phyloP scores from a whole-genome alignment of 2,113 vertebrate genomes.

The Periophthalmodon schlosseri region DNA sequence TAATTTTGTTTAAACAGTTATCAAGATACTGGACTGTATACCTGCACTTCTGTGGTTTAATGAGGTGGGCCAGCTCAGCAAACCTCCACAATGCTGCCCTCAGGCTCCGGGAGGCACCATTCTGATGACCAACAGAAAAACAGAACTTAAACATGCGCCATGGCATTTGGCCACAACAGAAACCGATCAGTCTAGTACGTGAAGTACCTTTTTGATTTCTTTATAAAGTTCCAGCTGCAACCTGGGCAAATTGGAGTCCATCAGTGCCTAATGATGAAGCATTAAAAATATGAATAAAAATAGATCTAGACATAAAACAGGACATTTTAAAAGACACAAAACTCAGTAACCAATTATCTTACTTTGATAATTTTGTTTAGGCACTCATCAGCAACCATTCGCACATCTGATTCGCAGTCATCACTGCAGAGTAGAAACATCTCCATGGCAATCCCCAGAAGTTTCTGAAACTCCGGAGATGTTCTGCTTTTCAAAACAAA shows the following conservation, averaged over 20 bases:
- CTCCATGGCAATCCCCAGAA: constrained; percentile 97
- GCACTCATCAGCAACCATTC: constrained; percentile 99
- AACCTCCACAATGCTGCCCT: constrained; percentile 97
- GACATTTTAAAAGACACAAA: not conserved
- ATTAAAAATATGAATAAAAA: not conserved
- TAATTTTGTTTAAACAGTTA: not conserved
- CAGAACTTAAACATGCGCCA: not conserved
- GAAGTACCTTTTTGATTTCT: constrained; percentile 96
- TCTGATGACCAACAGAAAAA: constrained; percentile 72
- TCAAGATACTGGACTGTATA: constrained; percentile 48
- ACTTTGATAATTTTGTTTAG: constrained; percentile 99
- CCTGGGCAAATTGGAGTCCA: constrained; percentile 94
- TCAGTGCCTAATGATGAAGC: constrained; percentile 83
- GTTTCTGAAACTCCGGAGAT: constrained; percentile 96
- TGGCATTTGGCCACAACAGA: not conserved
- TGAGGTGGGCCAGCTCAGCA: constrained; percentile 94
- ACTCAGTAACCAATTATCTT: constrained; percentile 37
- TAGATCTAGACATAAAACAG: not conserved
- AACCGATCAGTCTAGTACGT: not conserved
- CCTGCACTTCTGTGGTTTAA: constrained; percentile 98
- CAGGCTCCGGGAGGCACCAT: constrained; percentile 91
- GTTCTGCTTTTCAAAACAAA: constrained; percentile 79
- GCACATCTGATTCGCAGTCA: constrained; percentile 93
- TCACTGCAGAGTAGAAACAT: constrained; percentile 96
- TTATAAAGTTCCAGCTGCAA: constrained; percentile 97